Evolutionary conservation across 2,888 invertebrate genomes (phyloP).

Genomic region (Drosophila rubida): DNA sequence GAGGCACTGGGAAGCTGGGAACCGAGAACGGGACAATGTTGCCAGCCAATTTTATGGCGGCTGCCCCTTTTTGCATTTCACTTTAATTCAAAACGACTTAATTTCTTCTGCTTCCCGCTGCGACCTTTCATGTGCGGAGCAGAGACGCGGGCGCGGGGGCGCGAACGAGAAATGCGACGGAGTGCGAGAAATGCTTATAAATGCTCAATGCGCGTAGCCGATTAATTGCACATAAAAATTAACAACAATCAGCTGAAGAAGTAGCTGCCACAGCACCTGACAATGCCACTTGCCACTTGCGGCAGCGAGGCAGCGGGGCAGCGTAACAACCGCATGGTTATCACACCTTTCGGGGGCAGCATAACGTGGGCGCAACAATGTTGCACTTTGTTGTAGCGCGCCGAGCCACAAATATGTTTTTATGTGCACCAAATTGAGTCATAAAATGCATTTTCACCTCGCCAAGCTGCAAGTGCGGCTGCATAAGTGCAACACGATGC

Average conservation of each 20-base stretch:
- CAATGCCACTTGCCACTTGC: conserved; percentile 27
- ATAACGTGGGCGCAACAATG: conserved; percentile 61
- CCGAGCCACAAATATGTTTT: conserved; percentile 59
- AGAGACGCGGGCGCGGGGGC: neutral
- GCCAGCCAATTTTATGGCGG: conserved; percentile 55
- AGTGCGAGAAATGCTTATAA: conserved; percentile 72
- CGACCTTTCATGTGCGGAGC: conserved; percentile 25
- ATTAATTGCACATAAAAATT: conserved; percentile 80
- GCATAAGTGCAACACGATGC: neutral
- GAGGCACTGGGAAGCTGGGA: neutral
- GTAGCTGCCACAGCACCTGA: conserved; percentile 29
- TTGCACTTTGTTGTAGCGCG: conserved; percentile 72
- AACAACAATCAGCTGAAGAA: conserved; percentile 66
- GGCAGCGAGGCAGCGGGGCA: neutral
- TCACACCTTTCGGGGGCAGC: conserved; percentile 51
- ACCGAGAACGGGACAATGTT: conserved; percentile 60
- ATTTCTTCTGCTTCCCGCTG: conserved; percentile 61
- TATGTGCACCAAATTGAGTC: conserved; percentile 77
- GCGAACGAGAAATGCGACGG: neutral
- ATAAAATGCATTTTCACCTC: conserved; percentile 77
- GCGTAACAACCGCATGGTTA: conserved; percentile 37
- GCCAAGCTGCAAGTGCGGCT: conserved; percentile 22
- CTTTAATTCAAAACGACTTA: conserved; percentile 77
- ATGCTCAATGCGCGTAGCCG: conserved; percentile 77
- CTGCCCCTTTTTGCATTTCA: conserved; percentile 72